phyloP scores from a whole-genome alignment of 1,140 invertebrate species.

The Diuraphis noxia region DNA sequence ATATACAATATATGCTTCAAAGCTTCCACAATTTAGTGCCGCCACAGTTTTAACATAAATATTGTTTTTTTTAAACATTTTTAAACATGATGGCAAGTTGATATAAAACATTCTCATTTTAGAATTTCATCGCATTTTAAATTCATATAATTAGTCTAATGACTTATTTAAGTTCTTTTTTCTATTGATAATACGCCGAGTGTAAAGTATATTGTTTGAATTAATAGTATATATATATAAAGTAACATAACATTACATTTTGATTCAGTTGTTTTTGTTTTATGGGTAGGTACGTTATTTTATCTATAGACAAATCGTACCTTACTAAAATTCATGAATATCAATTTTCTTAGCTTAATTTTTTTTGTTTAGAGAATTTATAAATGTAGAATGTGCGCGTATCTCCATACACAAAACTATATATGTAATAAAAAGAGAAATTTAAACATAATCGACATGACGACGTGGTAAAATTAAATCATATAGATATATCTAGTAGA shows the following conservation, averaged over 20 bases:
- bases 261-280: not conserved
- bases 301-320: not conserved
- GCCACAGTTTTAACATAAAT: no score
- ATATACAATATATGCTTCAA: not conserved
- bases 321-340: not conserved
- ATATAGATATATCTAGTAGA: not conserved
- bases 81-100: no score
- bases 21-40: no score
- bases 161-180: not conserved
- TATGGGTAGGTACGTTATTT: not conserved
- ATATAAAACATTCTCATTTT: not conserved
- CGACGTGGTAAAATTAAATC: not conserved
- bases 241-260: not conserved
- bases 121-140: not conserved
- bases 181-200: not conserved
- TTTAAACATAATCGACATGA: not conserved
- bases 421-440: not conserved
- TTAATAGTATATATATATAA: not conserved
- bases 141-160: not conserved
- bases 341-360: not conserved
- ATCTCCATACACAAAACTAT: not conserved
- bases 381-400: not conserved
- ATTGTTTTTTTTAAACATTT: no score
- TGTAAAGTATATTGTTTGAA: not conserved
- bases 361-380: not conserved